Evolutionary conservation across 2,888 invertebrate genomes (phyloP), one percentile per base, ranked within the genome.

Genomic region (Cenopis cana): DNA sequence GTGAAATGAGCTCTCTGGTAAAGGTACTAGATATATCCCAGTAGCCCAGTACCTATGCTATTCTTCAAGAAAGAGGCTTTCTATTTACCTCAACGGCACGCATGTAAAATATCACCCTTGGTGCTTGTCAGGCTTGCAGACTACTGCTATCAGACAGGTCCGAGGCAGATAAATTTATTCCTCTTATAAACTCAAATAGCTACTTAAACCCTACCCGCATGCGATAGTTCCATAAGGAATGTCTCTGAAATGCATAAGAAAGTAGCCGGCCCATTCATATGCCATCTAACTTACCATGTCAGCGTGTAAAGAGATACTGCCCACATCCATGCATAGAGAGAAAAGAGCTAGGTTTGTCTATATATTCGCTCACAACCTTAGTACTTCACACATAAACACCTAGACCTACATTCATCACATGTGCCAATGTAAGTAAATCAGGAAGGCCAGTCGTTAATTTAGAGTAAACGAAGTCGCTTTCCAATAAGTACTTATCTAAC

Each of bases 371-470:
- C 29, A 33, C 29, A 17, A 12, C 46, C 50, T 18, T 12, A 18
- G 29, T 29, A 24, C 9, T 38, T 14, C 46, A 17, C 18, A 20
- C 62, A 36, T 10, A 50, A 8, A 54, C 24, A 11, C n/a, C 29
- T 41, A 38, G 59, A 59, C 62, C 50, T 65, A 50, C 52, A 65
- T 64, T 57, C 38, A 50, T 50, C 41, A 12, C 69, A 59, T 52
- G 52, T 65, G 69, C 55, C 14, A 55, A 49, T 57, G 64, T 69
- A 69, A 66, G 64, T 69, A 69, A 66, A 66, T 70, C 60, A 41
- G 66, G 20, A 55, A 17, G 50, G 36, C 24, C 36, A 59, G 38
- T 59, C 46, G 70, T 70, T 66, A 66, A 70, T 50, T 49, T 55
- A 11, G 9, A 69, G 46, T 49, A 55, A 68, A 68, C 60, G 60